Conservation (phyloP, 1,140 invertebrate species). For the Drosophila chauvacae region DNA sequence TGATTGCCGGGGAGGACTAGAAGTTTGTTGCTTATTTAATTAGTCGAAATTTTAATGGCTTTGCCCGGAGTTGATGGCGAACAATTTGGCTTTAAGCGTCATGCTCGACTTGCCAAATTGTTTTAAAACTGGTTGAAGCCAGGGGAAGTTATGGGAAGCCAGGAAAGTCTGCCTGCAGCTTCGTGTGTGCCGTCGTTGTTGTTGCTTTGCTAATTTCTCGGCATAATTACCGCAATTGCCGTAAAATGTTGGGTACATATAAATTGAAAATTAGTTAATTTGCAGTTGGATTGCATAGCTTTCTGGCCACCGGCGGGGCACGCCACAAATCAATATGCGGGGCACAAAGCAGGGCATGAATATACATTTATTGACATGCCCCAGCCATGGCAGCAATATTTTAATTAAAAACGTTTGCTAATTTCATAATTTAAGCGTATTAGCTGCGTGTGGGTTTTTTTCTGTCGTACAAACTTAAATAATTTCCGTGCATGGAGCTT, state of each 20-base stretch:
- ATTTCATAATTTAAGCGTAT: constrained; percentile 75
- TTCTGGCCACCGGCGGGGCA: constrained; percentile 29
- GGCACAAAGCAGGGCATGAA: constrained; percentile 29
- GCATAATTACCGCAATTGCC: constrained; percentile 59
- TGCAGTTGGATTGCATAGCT: constrained; percentile 35
- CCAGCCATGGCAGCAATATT: constrained; percentile 50
- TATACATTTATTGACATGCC: constrained; percentile 45
- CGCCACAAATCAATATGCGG: constrained; percentile 63
- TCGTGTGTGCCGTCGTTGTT: not conserved
- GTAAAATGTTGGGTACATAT: constrained; percentile 61
- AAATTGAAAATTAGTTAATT: constrained; percentile 76
- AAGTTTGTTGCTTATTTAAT: constrained; percentile 49
- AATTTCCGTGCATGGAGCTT: constrained; percentile 35
- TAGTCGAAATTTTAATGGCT: constrained; percentile 46
- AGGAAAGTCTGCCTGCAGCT: constrained; percentile 1
- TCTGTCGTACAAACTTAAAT: constrained; percentile 9
- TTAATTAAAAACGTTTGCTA: constrained; percentile 75
- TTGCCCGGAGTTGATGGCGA: constrained; percentile 23
- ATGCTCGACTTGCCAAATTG: constrained; percentile 29
- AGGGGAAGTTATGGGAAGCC: not conserved
- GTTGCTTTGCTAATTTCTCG: constrained; percentile 42
- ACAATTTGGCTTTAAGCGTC: constrained; percentile 43
- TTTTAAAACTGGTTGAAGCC: constrained; percentile 19
- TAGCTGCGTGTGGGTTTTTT: constrained; percentile 27
- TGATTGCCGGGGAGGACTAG: constrained; percentile 43